These are phyloP conservation scores for Trichacis sp. DNA, from an alignment of 2,888 invertebrate species.

Conservation along the genomic window DNA sequence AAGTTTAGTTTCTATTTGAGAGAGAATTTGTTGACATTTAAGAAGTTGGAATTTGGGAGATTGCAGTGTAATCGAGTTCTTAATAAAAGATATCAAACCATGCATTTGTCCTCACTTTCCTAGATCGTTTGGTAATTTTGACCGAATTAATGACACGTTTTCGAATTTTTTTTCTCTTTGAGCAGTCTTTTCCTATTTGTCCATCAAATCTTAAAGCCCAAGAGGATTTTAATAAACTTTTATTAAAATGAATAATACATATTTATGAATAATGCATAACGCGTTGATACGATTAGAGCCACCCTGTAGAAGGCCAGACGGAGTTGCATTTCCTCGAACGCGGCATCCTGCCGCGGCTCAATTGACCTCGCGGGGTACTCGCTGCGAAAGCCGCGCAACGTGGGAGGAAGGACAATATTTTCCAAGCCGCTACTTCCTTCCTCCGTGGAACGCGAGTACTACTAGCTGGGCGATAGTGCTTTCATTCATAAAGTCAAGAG, in stretches of 20 bases:
- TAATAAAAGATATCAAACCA: no score
- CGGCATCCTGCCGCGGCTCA: slow-evolving; percentile 59
- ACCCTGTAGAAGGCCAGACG: slow-evolving; percentile 54
- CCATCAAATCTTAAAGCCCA: no score
- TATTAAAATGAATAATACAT: slow-evolving; percentile 60
- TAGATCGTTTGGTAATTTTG: no score
- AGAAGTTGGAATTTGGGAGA: no score
- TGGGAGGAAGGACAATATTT: slow-evolving; percentile 56
- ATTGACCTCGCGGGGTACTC: slow-evolving; percentile 49
- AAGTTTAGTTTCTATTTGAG: no score
- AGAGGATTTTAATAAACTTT: no score
- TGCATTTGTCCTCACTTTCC: no score
- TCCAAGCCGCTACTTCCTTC: slow-evolving; percentile 57
- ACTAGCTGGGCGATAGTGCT: slow-evolving; percentile 43
- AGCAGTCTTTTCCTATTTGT: no score
- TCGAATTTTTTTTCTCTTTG: no score
- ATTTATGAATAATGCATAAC: slow-evolving; percentile 59
- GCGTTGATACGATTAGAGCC: slow-evolving; percentile 59
- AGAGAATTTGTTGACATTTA: no score
- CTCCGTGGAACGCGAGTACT: slow-evolving; percentile 57
- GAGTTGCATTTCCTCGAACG: slow-evolving; percentile 62
- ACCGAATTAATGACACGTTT: no score
- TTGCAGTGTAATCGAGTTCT: no score
- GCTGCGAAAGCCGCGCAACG: slow-evolving; percentile 54
- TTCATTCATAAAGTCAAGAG: slow-evolving; percentile 64